These are phyloP conservation scores for Drosophila seguyi DNA, from an alignment of 1,140 invertebrate genomes.

Conservation along the genomic window DNA sequence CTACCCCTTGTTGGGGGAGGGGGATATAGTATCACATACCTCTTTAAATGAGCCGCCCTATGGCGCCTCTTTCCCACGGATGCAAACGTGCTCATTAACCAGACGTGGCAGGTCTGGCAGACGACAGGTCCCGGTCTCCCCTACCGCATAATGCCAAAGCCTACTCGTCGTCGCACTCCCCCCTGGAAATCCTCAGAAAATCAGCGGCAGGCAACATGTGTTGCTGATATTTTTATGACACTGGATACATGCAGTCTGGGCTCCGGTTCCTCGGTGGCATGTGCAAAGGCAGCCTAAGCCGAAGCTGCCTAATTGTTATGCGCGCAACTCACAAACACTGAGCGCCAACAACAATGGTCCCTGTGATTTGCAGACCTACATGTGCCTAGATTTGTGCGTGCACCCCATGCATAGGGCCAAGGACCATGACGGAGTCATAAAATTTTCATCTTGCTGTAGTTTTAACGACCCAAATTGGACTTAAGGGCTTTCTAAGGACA, in stretches of 20 bases:
- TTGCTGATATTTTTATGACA: conserved; percentile 72
- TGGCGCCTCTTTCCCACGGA: conserved; percentile 26
- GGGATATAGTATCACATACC: not conserved
- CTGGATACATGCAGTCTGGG: conserved; percentile 60
- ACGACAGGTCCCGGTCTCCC: conserved; percentile 29
- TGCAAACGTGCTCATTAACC: conserved; percentile 54
- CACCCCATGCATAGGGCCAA: conserved; percentile 11
- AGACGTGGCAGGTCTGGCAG: conserved; percentile 57
- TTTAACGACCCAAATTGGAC: conserved; percentile 52
- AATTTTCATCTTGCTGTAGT: conserved; percentile 54
- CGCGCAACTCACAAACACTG: conserved; percentile 54
- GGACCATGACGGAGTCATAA: conserved; percentile 44
- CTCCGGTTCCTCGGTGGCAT: conserved; percentile 27
- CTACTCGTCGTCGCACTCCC: not conserved
- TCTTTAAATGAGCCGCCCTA: not conserved
- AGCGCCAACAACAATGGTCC: conserved; percentile 40
- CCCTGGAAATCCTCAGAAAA: conserved; percentile 38
- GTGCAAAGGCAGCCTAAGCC: conserved; percentile 52
- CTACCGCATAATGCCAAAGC: conserved; percentile 6
- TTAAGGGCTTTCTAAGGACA: conserved; percentile 34
- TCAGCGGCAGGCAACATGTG: conserved; percentile 66
- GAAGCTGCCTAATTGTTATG: conserved; percentile 77
- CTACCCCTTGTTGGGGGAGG: not conserved
- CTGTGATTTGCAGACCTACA: conserved; percentile 45
- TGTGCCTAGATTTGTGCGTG: conserved; percentile 12